These are phyloP conservation scores for Lethocerus indicus DNA, from an alignment of 1,140 invertebrate species.

Conservation along the genomic window DNA sequence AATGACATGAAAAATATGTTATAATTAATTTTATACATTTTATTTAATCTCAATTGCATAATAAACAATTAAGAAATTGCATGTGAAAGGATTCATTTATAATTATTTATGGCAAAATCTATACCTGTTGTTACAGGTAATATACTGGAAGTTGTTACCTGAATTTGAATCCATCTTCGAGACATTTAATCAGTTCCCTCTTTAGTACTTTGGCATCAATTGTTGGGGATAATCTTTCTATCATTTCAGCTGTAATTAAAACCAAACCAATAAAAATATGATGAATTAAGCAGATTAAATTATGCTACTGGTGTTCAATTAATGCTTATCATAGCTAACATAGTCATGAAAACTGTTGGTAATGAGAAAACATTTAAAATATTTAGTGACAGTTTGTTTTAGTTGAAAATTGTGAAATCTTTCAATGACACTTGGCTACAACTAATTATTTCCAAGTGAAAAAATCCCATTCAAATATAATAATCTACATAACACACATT, in stretches of 20 bases:
- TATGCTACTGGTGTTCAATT: neutral
- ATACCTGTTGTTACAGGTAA: neutral
- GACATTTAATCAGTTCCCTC: slow-evolving; percentile 25
- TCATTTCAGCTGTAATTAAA: neutral
- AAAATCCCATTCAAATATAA: too few relatives aligned
- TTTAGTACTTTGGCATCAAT: slow-evolving; percentile 12
- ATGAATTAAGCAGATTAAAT: neutral
- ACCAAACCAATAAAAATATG: neutral
- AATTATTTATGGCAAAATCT: neutral
- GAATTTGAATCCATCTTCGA: slow-evolving; percentile 32
- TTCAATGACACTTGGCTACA: too few relatives aligned
- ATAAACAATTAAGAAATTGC: neutral
- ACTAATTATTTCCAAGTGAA: too few relatives aligned
- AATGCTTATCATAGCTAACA: neutral
- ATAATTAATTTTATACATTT: neutral
- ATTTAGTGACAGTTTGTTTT: too few relatives aligned
- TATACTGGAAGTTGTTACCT: slow-evolving; percentile 24
- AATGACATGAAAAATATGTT: neutral
- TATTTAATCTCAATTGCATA: neutral
- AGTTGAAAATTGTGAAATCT: too few relatives aligned
- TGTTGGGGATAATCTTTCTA: neutral
- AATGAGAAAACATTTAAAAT: too few relatives aligned
- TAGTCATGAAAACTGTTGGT: neutral
- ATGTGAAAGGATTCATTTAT: neutral
- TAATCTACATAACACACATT: too few relatives aligned